Conservation (phyloP, 1,140 invertebrate species). For the Planococcus citri region DNA sequence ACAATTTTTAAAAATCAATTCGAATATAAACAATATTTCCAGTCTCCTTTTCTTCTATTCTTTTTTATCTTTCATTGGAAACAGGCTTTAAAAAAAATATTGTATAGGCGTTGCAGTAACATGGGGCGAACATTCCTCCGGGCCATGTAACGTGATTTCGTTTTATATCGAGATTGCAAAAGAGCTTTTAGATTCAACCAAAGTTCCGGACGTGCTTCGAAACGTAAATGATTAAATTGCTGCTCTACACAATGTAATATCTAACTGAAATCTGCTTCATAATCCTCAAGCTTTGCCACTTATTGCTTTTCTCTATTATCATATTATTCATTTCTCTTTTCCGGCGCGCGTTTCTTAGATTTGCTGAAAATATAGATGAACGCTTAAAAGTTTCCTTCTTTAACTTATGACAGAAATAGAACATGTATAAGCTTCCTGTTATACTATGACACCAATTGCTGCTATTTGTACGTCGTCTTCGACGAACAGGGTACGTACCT, state of each 20-base stretch:
- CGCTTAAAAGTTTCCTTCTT: neutral
- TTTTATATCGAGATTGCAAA: constrained; percentile 19
- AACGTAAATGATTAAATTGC: constrained; percentile 20
- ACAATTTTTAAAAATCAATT: constrained; percentile 8
- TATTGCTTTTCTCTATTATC: constrained; percentile 20
- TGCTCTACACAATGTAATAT: constrained; percentile 20
- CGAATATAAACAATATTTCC: constrained; percentile 4
- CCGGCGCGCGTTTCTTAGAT: constrained; percentile 4
- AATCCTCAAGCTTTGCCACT: constrained; percentile 17
- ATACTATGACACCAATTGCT: neutral
- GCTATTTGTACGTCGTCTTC: neutral
- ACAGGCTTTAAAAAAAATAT: constrained; percentile 15
- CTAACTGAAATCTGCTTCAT: constrained; percentile 19
- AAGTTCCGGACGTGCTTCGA: constrained; percentile 19
- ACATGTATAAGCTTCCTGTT: neutral
- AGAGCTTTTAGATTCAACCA: constrained; percentile 20
- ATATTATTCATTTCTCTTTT: constrained; percentile 21
- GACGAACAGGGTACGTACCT: too few relatives aligned
- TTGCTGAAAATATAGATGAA: constrained; percentile 12
- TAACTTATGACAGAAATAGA: neutral
- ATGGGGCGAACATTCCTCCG: constrained; percentile 14
- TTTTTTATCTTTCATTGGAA: constrained; percentile 4
- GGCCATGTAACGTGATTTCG: constrained; percentile 19
- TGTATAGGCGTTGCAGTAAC: constrained; percentile 11
- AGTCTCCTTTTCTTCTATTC: neutral